A percentile compares a stretch with the other conserved stretches of the same genome.
These are phyloP conservation scores for Ophion obscuratus DNA, from an alignment of 2,888 invertebrate species.

Conservation along the genomic window DNA sequence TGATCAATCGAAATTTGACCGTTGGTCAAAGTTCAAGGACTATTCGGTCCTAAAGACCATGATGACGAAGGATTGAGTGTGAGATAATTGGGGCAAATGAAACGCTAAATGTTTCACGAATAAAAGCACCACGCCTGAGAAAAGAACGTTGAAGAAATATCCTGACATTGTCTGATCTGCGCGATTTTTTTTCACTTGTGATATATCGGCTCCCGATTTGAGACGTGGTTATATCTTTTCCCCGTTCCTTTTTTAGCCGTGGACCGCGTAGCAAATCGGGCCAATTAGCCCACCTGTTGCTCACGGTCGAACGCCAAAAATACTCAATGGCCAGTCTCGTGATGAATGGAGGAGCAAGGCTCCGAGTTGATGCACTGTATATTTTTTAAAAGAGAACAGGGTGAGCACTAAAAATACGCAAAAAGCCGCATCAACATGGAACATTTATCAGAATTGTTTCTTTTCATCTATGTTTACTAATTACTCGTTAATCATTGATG, in stretches of 20 bases:
- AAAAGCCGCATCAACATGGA: too few species aligned
- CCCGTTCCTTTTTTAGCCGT: slow-evolving; percentile 18
- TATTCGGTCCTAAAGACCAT: not conserved
- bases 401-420: not conserved
- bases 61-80: not conserved
- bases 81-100: not conserved
- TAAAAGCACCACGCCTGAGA: too few species aligned
- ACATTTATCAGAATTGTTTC: too few species aligned
- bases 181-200: not conserved
- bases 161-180: not conserved
- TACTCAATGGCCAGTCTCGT: slow-evolving; percentile 47
- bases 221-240: not conserved
- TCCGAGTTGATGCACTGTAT: slow-evolving; percentile 33
- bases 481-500: too few species aligned
- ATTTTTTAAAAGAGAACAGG: slow-evolving; percentile 7
- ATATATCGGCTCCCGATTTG: not conserved
- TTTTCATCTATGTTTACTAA: too few species aligned
- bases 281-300: slow-evolving; percentile 55
- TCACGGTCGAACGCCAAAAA: slow-evolving; percentile 32
- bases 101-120: too few species aligned
- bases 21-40: slow-evolving; percentile 18
- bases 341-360: slow-evolving; percentile 53
- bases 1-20: slow-evolving; percentile 22
- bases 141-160: not conserved
- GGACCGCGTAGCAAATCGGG: not conserved